Conservation (phyloP, 2,888 invertebrate species). For the Nomada fabriciana region DNA sequence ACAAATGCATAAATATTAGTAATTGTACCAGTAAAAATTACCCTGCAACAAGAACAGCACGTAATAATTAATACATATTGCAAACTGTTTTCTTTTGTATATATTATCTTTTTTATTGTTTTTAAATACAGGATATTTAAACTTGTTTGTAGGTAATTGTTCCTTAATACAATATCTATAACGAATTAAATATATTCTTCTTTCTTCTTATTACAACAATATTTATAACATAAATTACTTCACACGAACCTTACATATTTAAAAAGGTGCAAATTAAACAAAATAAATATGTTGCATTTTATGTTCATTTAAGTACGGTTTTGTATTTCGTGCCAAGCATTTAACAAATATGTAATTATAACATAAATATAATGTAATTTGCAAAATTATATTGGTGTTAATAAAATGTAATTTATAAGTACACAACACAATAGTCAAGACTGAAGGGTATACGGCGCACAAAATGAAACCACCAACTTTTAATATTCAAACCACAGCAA, state of each 20-base stretch:
- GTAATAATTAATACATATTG: conserved; percentile 27
- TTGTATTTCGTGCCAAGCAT: conserved; percentile 30
- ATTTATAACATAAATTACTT: conserved; percentile 21
- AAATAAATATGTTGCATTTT: conserved; percentile 31
- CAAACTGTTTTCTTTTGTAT: conserved; percentile 1
- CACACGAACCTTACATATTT: background rate
- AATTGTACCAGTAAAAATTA: conserved; percentile 8
- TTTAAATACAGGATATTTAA: conserved; percentile 38
- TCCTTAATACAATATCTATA: conserved; percentile 22
- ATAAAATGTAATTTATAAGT: conserved; percentile 51
- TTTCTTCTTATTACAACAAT: background rate
- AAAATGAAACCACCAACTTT: conserved; percentile 21
- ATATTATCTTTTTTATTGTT: conserved; percentile 29
- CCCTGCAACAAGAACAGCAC: conserved; percentile 13
- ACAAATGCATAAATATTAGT: conserved; percentile 34
- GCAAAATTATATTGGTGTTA: conserved; percentile 15
- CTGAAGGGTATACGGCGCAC: conserved; percentile 19
- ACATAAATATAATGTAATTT: conserved; percentile 43
- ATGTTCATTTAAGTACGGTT: conserved; percentile 47
- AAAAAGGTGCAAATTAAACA: conserved; percentile 14
- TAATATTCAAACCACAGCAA: conserved; percentile 43
- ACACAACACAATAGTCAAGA: conserved; percentile 37
- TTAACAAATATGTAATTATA: conserved; percentile 38
- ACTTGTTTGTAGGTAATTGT: conserved; percentile 15
- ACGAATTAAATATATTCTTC: conserved; percentile 2